A percentile compares a stretch with the other conserved stretches of the same genome.
These are phyloP conservation scores for Brachionus rubens DNA, from an alignment of 1,140 invertebrate genomes.

Conservation along the genomic window DNA sequence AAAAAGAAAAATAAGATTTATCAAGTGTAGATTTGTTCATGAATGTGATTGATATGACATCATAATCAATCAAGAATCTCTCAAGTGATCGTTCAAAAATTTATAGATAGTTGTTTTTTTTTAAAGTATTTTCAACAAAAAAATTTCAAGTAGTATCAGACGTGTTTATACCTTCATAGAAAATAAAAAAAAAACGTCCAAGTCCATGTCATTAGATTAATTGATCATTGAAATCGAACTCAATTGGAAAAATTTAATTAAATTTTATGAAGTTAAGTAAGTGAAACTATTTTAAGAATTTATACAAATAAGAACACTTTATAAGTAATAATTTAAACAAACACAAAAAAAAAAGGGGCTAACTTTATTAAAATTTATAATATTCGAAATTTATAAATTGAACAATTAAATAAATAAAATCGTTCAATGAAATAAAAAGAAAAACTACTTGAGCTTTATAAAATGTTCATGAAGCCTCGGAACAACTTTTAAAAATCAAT, in stretches of 20 bases:
- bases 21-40: too few relatives aligned
- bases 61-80: too few relatives aligned
- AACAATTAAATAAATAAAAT: slow-evolving; percentile 8
- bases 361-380: too few relatives aligned
- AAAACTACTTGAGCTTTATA: neutral
- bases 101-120: too few relatives aligned
- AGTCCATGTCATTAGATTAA: neutral
- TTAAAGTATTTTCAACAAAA: too few relatives aligned
- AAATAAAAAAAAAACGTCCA: too few relatives aligned
- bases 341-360: neutral
- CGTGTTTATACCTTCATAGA: too few relatives aligned
- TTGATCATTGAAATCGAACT: slow-evolving; percentile 10
- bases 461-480: neutral
- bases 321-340: slow-evolving; percentile 17
- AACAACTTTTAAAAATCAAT: slow-evolving; percentile 9
- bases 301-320: slow-evolving; percentile 14
- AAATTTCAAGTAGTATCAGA: too few relatives aligned
- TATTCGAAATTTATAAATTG: too few relatives aligned
- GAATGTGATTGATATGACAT: too few relatives aligned
- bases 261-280: slow-evolving; percentile 6
- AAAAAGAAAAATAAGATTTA: too few relatives aligned
- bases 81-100: too few relatives aligned
- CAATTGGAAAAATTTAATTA: slow-evolving; percentile 36
- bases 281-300: slow-evolving; percentile 42
- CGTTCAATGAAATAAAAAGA: neutral